Evolutionary conservation across 1,140 invertebrate species (phyloP).

Genomic region (Saccostrea glomerata): DNA sequence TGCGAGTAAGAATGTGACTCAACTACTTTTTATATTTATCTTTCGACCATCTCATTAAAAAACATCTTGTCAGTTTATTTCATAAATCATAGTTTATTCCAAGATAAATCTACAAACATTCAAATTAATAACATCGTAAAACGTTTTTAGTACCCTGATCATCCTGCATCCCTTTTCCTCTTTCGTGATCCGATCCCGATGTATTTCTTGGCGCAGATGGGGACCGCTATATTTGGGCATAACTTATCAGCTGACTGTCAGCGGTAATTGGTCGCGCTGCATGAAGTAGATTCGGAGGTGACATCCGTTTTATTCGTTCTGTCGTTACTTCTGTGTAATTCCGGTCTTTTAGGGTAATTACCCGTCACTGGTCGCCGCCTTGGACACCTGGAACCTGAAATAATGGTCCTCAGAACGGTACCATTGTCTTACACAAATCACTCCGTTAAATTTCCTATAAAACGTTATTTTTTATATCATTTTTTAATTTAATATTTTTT

Average conservation of each 20-base stretch:
- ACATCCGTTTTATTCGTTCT: constrained; percentile 32
- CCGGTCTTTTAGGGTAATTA: constrained; percentile 41
- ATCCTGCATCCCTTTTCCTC: constrained; percentile 20
- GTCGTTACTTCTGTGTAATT: constrained; percentile 40
- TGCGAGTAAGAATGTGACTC: no score
- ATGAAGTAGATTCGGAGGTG: constrained; percentile 47
- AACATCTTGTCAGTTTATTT: not conserved
- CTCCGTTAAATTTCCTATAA: no score
- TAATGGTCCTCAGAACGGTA: not conserved
- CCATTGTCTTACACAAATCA: constrained; percentile 30
- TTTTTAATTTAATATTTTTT: no score
- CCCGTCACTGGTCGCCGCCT: constrained; percentile 36
- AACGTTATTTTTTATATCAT: no score
- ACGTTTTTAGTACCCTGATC: constrained; percentile 35
- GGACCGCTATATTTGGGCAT: constrained; percentile 22
- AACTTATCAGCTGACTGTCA: constrained; percentile 51
- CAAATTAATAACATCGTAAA: constrained; percentile 30
- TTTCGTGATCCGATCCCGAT: constrained; percentile 39
- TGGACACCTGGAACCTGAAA: constrained; percentile 41
- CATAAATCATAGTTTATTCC: constrained; percentile 1
- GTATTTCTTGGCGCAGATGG: constrained; percentile 44
- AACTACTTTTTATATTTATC: no score
- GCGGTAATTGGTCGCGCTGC: constrained; percentile 46
- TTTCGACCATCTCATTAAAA: not conserved
- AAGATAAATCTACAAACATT: not conserved